These are phyloP conservation scores for Onychomys leucogaster DNA, from an alignment of 2,797 vertebrate species.

Conservation along the genomic window DNA sequence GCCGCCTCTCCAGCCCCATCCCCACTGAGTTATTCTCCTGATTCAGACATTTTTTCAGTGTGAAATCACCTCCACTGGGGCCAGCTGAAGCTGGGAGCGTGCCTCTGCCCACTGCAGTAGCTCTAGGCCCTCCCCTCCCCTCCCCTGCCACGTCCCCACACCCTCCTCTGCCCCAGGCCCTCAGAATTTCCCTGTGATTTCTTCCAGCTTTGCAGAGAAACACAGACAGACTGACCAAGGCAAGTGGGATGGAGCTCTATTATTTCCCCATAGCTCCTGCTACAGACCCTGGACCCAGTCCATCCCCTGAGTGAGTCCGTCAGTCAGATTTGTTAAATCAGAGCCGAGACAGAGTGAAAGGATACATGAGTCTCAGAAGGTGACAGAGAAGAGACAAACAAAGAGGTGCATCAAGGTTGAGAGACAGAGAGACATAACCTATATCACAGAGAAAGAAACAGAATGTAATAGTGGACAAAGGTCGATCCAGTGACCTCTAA, in stretches of 20 bases:
- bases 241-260: background rate
- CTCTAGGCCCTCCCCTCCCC: constrained; percentile 8
- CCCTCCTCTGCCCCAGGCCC: constrained; percentile 31
- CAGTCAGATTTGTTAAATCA: background rate
- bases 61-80: constrained; percentile 78
- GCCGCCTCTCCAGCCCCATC: constrained; percentile 15
- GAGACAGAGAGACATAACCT: background rate
- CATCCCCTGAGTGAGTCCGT: background rate
- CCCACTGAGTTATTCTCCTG: constrained; percentile 54
- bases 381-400: background rate
- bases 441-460: background rate
- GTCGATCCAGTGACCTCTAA: accelerated
- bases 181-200: constrained; percentile 57
- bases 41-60: constrained; percentile 80
- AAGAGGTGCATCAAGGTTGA: too few species aligned
- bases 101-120: background rate
- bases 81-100: constrained; percentile 48
- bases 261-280: background rate
- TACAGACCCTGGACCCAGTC: background rate
- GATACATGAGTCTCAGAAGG: background rate
- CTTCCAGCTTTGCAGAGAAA: constrained; percentile 42
- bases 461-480: background rate
- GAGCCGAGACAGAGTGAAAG: background rate
- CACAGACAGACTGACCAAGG: background rate
- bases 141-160: constrained; percentile 72